phyloP scores from a whole-genome alignment of 2,113 vertebrate genomes.

The Pagrus major region DNA sequence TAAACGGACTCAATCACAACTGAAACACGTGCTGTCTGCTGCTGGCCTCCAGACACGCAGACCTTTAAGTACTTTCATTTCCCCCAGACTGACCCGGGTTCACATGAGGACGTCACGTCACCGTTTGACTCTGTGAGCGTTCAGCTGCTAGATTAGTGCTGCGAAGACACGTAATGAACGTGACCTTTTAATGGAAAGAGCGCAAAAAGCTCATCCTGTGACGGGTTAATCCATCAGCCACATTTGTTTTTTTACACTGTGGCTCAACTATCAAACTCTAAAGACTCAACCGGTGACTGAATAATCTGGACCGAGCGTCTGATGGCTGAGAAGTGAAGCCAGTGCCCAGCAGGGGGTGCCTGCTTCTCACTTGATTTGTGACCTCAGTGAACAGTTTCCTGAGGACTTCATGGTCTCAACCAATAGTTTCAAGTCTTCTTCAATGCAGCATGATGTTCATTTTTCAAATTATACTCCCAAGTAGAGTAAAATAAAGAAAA shows the following conservation, averaged over 20 bases:
- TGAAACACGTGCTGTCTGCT: neutral
- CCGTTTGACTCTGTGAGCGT: conserved; percentile 2
- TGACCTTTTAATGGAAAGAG: conserved; percentile 21
- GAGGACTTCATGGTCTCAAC: too few species aligned
- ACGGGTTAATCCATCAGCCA: neutral
- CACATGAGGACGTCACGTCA: conserved; percentile 8
- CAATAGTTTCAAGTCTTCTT: too few species aligned
- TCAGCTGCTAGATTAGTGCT: conserved; percentile 37
- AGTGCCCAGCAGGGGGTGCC: too few species aligned
- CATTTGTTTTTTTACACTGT: neutral
- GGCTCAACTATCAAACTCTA: neutral
- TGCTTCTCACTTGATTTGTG: too few species aligned
- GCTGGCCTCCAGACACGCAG: neutral
- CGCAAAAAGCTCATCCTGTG: neutral
- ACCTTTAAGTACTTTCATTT: conserved; percentile 20
- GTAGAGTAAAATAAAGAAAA: too few species aligned
- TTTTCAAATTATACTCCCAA: too few species aligned
- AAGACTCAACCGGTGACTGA: neutral
- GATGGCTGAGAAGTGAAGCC: too few species aligned
- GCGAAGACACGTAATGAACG: neutral
- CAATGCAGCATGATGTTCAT: too few species aligned
- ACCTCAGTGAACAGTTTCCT: too few species aligned
- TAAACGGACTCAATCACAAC: neutral
- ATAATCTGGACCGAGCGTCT: too few species aligned
- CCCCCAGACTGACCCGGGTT: conserved; percentile 16